Conservation (phyloP, 2,113 vertebrate genomes). For the Sciurus niger region DNA sequence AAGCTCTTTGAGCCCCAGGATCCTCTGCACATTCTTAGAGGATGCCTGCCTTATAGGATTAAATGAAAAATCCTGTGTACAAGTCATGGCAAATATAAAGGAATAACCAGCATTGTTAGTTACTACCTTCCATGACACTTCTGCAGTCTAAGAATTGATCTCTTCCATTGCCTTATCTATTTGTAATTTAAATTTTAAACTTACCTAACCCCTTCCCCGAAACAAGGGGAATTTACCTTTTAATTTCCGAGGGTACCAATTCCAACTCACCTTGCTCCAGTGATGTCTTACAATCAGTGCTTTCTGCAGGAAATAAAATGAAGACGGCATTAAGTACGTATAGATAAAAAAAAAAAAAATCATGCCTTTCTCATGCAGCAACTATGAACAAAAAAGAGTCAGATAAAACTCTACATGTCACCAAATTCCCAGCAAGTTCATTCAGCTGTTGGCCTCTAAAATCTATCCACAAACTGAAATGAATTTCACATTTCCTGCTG, state of each 20-base stretch:
- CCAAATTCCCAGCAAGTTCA: neutral
- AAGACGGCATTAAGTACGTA: conserved; percentile 7
- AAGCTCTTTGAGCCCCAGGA: neutral
- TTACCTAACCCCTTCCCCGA: neutral
- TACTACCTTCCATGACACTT: neutral
- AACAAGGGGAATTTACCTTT: conserved; percentile 36
- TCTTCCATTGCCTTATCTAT: conserved; percentile 23
- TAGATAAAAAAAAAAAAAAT: neutral
- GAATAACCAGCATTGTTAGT: neutral
- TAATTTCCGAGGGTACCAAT: neutral
- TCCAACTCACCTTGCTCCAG: conserved; percentile 71
- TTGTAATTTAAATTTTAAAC: conserved; percentile 26
- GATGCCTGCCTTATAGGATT: neutral
- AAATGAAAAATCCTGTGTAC: neutral
- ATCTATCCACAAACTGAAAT: neutral
- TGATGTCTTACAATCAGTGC: accelerated
- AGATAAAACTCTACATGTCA: neutral
- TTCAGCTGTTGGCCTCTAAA: neutral
- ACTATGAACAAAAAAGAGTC: neutral
- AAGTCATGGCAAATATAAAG: neutral
- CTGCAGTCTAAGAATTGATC: conserved; percentile 8
- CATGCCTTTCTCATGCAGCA: neutral
- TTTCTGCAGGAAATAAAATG: conserved; percentile 55
- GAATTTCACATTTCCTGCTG: neutral
- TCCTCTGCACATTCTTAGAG: neutral